Evolutionary conservation across 2,113 vertebrate species (phyloP).

Genomic region (Ardeotis arabs): DNA sequence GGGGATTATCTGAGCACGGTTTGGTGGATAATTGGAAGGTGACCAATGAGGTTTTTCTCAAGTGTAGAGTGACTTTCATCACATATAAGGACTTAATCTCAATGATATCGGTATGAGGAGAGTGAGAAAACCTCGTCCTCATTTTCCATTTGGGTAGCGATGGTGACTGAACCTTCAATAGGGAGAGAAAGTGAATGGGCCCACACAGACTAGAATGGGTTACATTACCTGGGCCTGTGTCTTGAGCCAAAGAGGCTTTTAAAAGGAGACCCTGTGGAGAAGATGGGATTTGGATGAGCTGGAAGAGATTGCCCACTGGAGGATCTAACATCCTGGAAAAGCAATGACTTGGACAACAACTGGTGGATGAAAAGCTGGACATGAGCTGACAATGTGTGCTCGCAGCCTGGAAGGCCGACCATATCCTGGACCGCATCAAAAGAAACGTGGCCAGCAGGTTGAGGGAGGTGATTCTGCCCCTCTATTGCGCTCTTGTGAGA

Average conservation of each 20-base stretch:
- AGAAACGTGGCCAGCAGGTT: too few species aligned
- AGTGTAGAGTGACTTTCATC: not conserved
- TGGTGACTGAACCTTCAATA: not conserved
- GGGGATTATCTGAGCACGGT: not conserved
- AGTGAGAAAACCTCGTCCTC: not conserved
- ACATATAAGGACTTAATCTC: not conserved
- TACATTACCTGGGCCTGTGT: not conserved
- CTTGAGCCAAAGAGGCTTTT: not conserved
- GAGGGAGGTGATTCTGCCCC: too few species aligned
- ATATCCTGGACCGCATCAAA: too few species aligned
- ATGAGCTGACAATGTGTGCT: too few species aligned
- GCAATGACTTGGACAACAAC: not conserved
- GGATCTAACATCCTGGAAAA: not conserved
- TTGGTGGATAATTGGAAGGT: not conserved
- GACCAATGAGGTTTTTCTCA: not conserved
- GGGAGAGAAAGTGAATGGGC: not conserved
- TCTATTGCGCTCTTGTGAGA: too few species aligned
- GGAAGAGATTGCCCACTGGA: not conserved
- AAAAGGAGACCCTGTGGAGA: not conserved
- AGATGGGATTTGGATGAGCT: not conserved
- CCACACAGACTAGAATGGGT: rapidly evolving
- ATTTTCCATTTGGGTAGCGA: not conserved
- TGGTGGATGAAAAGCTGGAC: too few species aligned
- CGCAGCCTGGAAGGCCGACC: too few species aligned
- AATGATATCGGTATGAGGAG: not conserved